Conservation (phyloP, 2,113 vertebrate genomes). For the Poeciliopsis prolifica region DNA sequence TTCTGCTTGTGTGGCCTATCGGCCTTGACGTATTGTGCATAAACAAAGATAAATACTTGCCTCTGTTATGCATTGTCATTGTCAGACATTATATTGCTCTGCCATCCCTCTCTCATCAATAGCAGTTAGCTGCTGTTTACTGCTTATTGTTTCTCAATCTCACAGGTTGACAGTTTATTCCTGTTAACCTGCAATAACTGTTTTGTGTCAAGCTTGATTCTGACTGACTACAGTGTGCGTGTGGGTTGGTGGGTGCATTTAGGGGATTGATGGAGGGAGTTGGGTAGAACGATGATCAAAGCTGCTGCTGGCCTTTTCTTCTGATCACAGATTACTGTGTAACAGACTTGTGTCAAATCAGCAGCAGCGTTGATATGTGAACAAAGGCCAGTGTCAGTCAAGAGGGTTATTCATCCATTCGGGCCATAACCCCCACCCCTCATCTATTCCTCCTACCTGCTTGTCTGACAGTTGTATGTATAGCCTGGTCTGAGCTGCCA, state of each 20-base stretch:
- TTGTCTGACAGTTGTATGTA: slow-evolving; percentile 68
- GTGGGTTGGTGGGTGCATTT: slow-evolving; percentile 14
- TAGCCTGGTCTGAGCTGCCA: slow-evolving; percentile 42
- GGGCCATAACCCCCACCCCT: slow-evolving; percentile 61
- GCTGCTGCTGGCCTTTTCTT: slow-evolving; percentile 76
- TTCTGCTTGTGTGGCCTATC: too few species aligned
- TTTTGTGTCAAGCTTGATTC: slow-evolving; percentile 62
- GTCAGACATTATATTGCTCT: background rate
- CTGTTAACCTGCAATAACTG: slow-evolving; percentile 4
- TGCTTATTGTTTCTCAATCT: slow-evolving; percentile 10
- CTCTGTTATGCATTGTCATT: background rate
- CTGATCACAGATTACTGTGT: slow-evolving; percentile 80
- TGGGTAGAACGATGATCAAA: slow-evolving; percentile 72
- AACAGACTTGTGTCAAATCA: slow-evolving; percentile 74
- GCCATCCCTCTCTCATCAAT: background rate
- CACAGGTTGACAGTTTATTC: slow-evolving; percentile 23
- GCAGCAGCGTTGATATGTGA: slow-evolving; percentile 51
- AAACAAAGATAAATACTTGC: too few species aligned
- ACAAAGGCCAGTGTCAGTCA: slow-evolving; percentile 81
- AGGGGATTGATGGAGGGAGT: slow-evolving; percentile 26
- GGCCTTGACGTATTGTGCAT: too few species aligned
- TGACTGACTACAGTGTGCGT: slow-evolving; percentile 34
- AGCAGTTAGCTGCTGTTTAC: slow-evolving; percentile 28
- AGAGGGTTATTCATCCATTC: slow-evolving; percentile 70
- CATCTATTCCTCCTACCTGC: slow-evolving; percentile 66